Evolutionary conservation across 2,888 invertebrate species (phyloP).

Genomic region (Tubiluchus corallicola): DNA sequence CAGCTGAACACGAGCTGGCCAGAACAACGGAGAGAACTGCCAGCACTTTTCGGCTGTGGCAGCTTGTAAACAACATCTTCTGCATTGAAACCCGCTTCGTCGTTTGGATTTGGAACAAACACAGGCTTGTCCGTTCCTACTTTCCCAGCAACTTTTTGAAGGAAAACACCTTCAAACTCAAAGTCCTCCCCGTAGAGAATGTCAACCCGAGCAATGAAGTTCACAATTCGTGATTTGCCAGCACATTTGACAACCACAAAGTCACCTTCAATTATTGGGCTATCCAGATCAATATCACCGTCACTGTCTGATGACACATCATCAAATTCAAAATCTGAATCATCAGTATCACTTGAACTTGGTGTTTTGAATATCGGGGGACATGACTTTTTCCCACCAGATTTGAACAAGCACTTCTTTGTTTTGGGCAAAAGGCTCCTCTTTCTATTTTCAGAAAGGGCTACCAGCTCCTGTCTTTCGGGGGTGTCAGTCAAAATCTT

Average conservation of each 20-base stretch:
- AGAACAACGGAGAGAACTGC: neutral
- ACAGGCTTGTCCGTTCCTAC: neutral
- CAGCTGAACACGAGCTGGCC: neutral
- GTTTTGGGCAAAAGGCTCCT: neutral
- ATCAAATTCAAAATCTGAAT: neutral
- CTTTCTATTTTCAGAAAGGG: neutral
- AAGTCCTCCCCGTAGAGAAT: neutral
- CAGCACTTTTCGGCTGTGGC: neutral
- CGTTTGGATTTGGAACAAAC: neutral
- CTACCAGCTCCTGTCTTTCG: slow-evolving; percentile 1
- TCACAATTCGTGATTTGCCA: neutral
- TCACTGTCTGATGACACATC: neutral
- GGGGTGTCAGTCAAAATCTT: slow-evolving; percentile 13
- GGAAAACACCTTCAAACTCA: neutral
- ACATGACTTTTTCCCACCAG: slow-evolving; percentile 1
- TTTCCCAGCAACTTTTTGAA: neutral
- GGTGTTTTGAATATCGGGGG: neutral
- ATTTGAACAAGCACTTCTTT: neutral
- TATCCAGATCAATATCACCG: neutral
- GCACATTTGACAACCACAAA: neutral
- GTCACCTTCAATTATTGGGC: neutral
- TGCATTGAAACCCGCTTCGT: neutral
- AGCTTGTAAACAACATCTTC: neutral
- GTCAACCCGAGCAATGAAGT: neutral
- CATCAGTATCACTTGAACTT: neutral